Evolutionary conservation across 1,140 invertebrate genomes (phyloP).

Genomic region (Leptestheria dahalacensis): DNA sequence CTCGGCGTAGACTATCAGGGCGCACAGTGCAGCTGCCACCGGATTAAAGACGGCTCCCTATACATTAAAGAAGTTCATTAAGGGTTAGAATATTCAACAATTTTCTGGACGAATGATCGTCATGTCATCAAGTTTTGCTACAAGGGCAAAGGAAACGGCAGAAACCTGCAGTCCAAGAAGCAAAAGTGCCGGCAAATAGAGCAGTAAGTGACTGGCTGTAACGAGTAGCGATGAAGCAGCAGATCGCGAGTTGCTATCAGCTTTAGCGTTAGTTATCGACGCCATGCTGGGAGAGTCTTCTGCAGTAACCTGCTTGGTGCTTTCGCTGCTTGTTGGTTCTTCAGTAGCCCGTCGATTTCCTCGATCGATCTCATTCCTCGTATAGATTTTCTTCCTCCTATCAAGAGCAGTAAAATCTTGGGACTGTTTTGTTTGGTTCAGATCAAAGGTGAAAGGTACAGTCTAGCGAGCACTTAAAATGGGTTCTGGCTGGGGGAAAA

Average conservation of each 20-base stretch:
- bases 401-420: no score
- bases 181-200: conserved; percentile 23
- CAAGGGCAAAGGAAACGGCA: neutral
- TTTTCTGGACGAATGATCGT: conserved; percentile 7
- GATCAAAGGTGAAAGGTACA: no score
- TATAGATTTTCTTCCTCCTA: conserved; percentile 4
- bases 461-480: no score
- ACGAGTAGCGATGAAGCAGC: conserved; percentile 23
- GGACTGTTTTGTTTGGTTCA: no score
- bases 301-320: neutral
- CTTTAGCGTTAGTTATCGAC: neutral
- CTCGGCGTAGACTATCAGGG: conserved; percentile 26
- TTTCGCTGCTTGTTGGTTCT: neutral
- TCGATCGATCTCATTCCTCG: neutral
- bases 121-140: conserved; percentile 10
- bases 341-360: neutral
- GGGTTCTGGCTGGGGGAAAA: no score
- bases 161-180: conserved; percentile 24
- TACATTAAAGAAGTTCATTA: neutral
- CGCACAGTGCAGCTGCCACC: conserved; percentile 22
- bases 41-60: conserved; percentile 22
- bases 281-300: neutral
- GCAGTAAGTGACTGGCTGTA: conserved; percentile 23
- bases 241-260: conserved; percentile 18
- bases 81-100: neutral